Evolutionary conservation across 2,888 invertebrate species (phyloP).

Genomic region (Artemia sinica): DNA sequence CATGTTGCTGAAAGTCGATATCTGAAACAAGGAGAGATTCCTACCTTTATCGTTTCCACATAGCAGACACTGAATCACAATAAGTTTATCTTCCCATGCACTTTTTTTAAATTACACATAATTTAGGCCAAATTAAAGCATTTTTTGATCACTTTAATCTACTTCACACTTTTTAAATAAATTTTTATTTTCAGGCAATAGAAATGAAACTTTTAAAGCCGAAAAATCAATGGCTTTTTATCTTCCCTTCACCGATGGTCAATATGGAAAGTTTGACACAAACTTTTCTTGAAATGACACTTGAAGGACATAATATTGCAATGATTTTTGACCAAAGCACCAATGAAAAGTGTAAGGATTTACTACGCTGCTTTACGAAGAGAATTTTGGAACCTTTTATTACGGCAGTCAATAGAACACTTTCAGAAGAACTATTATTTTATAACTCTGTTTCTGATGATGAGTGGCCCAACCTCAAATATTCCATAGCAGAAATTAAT

Average conservation of each 20-base stretch:
- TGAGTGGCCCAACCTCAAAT: slow-evolving; percentile 63
- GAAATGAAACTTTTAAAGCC: neutral
- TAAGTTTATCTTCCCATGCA: too few species aligned
- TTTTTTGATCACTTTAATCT: too few species aligned
- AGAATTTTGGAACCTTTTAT: neutral
- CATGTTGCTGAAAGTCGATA: too few species aligned
- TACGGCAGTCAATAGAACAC: neutral
- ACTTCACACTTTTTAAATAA: neutral
- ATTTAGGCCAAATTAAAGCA: too few species aligned
- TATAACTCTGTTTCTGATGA: slow-evolving; percentile 60
- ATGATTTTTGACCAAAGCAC: neutral
- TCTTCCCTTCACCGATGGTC: neutral
- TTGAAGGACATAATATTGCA: neutral
- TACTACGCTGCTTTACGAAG: neutral
- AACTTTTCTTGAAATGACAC: neutral
- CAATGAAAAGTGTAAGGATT: neutral
- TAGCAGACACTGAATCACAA: too few species aligned
- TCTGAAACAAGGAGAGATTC: too few species aligned
- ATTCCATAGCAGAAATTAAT: slow-evolving; percentile 37
- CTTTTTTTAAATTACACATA: too few species aligned
- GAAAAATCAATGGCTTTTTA: neutral
- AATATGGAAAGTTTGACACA: neutral
- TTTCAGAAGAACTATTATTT: slow-evolving; percentile 47
- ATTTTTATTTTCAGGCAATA: neutral
- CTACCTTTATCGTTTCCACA: too few species aligned